phyloP scores from a whole-genome alignment of 2,888 invertebrate species.

The Apotomis turbidana region DNA sequence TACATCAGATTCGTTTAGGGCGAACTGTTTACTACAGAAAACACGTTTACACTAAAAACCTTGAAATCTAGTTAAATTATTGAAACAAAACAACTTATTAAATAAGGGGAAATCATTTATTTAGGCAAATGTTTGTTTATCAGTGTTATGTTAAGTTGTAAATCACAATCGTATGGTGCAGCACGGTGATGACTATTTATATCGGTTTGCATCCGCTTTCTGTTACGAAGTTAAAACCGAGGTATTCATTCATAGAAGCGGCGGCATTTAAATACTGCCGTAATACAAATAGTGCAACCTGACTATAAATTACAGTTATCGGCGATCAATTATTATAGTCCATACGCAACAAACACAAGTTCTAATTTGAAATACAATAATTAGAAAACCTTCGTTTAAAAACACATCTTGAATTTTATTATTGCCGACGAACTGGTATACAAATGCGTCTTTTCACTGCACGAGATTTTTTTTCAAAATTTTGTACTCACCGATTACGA shows the following conservation, averaged over 20 bases:
- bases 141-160: constrained; percentile 10
- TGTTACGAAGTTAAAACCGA: constrained; percentile 22
- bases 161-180: constrained; percentile 13
- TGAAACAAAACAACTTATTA: neutral
- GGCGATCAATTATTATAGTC: neutral
- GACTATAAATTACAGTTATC: neutral
- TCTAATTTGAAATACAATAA: neutral
- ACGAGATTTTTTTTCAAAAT: neutral
- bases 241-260: constrained; percentile 21
- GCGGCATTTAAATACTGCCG: constrained; percentile 1
- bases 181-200: constrained; percentile 27
- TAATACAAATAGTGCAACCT: constrained; percentile 1
- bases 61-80: neutral
- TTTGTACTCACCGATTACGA: constrained; percentile 32
- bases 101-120: neutral
- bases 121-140: constrained; percentile 12
- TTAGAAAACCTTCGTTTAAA: constrained; percentile 19
- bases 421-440: constrained; percentile 2
- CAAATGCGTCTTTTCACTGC: neutral
- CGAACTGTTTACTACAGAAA: neutral
- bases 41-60: neutral
- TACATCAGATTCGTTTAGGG: neutral
- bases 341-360: neutral
- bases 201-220: constrained; percentile 22
- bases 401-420: constrained; percentile 18